A percentile compares a stretch with the other conserved stretches of the same genome.
These are phyloP conservation scores for Saccostrea glomerata DNA, from an alignment of 1,140 invertebrate species.

Conservation along the genomic window DNA sequence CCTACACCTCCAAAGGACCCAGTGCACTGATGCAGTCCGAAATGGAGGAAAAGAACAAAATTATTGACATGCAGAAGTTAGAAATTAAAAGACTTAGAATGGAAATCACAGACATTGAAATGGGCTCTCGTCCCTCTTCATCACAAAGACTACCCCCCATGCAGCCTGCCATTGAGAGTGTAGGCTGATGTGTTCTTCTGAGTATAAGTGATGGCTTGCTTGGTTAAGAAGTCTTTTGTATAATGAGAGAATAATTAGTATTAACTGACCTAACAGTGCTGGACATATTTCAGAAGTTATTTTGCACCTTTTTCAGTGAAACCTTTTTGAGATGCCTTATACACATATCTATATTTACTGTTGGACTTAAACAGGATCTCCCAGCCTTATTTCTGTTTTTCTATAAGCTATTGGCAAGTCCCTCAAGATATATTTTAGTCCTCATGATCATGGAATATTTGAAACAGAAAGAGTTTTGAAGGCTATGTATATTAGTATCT, in stretches of 20 bases:
- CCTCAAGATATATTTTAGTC: not conserved
- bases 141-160: slow-evolving; percentile 34
- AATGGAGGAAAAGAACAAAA: slow-evolving; percentile 81
- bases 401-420: not conserved
- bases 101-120: slow-evolving; percentile 70
- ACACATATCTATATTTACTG: slow-evolving; percentile 3
- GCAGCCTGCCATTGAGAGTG: slow-evolving; percentile 22
- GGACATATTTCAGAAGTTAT: slow-evolving; percentile 1
- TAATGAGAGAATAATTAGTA: not conserved
- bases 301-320: slow-evolving; percentile 38
- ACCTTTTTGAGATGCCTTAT: slow-evolving; percentile 16
- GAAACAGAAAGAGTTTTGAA: not conserved
- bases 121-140: slow-evolving; percentile 66
- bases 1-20: slow-evolving; percentile 81
- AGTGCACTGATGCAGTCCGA: slow-evolving; percentile 83
- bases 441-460: slow-evolving; percentile 1
- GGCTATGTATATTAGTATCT: not conserved
- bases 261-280: slow-evolving; percentile 17
- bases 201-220: slow-evolving; percentile 1
- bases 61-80: slow-evolving; percentile 76
- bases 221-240: not conserved
- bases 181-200: not conserved
- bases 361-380: not conserved
- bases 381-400: not conserved
- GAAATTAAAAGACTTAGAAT: slow-evolving; percentile 75